A percentile compares a stretch with the other conserved stretches of the same genome.
Conservation (phyloP, 23 tunicate genomes). For the Trididemnum clinides region DNA sequence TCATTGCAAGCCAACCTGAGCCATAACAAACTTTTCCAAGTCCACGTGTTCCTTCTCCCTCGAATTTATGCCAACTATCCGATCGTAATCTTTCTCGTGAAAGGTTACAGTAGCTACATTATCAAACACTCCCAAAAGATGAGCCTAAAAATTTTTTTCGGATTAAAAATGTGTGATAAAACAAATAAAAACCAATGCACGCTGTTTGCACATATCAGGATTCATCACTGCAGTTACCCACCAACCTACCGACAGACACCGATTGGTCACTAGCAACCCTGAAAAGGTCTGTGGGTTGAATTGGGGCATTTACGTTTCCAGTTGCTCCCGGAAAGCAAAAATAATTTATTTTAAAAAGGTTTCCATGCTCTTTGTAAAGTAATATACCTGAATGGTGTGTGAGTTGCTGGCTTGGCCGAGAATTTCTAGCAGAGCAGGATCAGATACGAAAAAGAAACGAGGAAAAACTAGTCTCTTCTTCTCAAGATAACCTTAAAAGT, state of each 20-base stretch:
- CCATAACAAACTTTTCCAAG: conserved; percentile 74
- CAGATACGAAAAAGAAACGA: conserved; percentile 96
- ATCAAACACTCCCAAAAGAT: conserved; percentile 88
- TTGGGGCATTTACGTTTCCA: too few species aligned
- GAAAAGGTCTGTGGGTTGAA: too few species aligned
- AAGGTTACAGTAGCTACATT: conserved; percentile 82
- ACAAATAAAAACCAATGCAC: too few species aligned
- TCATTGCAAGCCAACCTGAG: conserved; percentile 48
- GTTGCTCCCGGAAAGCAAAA: too few species aligned
- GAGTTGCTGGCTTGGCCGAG: conserved; percentile 98
- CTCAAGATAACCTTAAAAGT: conserved; percentile 74
- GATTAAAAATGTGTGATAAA: too few species aligned
- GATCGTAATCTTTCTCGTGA: conserved; percentile 89
- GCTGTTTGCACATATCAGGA: too few species aligned
- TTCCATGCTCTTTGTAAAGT: not conserved
- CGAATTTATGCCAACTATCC: conserved; percentile 76
- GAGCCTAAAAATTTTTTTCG: conserved; percentile 62
- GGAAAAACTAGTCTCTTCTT: conserved; percentile 94
- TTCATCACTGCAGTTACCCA: too few species aligned
- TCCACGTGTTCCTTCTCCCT: conserved; percentile 94
- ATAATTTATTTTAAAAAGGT: too few species aligned
- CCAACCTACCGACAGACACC: too few species aligned
- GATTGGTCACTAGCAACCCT: too few species aligned
- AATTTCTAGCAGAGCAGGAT: conserved; percentile 95
- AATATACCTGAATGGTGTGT: conserved; percentile 87